Base-by-base conservation (phyloP, 1,140 invertebrate genomes). In the Drosophila funebris region DNA sequence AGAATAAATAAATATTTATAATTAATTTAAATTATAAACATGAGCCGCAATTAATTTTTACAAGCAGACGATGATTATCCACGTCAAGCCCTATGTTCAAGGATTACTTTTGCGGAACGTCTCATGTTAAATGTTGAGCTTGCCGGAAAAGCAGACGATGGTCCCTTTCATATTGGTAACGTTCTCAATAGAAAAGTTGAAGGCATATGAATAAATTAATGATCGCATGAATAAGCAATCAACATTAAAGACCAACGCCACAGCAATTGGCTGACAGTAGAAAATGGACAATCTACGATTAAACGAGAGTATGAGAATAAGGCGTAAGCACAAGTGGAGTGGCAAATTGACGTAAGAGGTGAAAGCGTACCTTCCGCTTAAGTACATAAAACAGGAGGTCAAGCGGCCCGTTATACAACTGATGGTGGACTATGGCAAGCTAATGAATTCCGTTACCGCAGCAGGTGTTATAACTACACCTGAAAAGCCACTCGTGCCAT, bases 1-100 rank as follows among this genome's bases (percentile, higher is more conserved):
- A 88, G 69, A 72, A 88, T 89, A 88, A 88, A 88, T 88, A 88
- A 88, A 88, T 88, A 88, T 88, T 88, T 88, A 88, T 88, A 88
- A 88, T 88, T 88, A 88, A 88, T 88, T 88, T 88, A 88, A 88
- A 88, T 83, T 88, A 88, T 88, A 83, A 88, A 88, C 83, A 88
- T 68, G 66, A 68, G 75, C 50, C 64, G 76, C 83, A 88, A 88
- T 88, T 88, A 88, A 89, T 89, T 89, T 83, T 6, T 60, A 58
- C 53, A 58, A 87, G 60, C 53, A 46, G 13, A 58, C 6, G 60
- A 29, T 36, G 18, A 44, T 9, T 20, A 14, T 16, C 20, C n/a
- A 29, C 3, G 41, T 13, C 36, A 54, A 41, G n/a, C n/a, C 16
- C 16, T 58, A 20, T 29, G 22, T 27, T 48, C 27, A 11, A 31